A percentile compares a stretch with the other conserved stretches of the same genome.
Conservation (phyloP, 2,113 vertebrate genomes). For the Gulo gulo region DNA sequence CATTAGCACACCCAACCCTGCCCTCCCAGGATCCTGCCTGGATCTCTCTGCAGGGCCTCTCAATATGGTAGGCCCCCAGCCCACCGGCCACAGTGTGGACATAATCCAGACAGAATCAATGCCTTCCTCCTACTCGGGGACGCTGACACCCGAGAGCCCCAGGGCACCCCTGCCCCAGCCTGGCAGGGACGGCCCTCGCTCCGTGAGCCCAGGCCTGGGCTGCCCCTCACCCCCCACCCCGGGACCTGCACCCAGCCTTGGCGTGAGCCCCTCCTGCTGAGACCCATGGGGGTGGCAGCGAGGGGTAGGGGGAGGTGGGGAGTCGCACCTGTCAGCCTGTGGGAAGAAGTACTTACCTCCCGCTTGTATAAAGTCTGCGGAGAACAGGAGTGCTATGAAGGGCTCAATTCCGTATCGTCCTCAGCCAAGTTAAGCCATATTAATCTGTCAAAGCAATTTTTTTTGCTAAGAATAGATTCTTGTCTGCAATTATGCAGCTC, state of each 20-base stretch:
- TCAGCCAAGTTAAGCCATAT: background rate
- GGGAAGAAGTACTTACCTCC: background rate
- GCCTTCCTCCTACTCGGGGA: background rate
- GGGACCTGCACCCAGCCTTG: accelerated
- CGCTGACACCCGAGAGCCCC: accelerated
- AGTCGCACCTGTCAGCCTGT: background rate
- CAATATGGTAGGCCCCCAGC: background rate
- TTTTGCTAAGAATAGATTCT: background rate
- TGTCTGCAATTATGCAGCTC: background rate
- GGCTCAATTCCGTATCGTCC: background rate
- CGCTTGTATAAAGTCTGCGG: background rate
- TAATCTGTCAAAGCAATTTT: conserved; percentile 25
- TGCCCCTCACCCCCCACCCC: accelerated
- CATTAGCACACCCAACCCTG: too few species aligned
- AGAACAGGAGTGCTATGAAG: background rate
- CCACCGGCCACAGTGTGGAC: accelerated
- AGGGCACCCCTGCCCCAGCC: accelerated
- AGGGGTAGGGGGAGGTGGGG: background rate
- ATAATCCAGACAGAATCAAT: background rate
- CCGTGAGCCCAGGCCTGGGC: too few species aligned
- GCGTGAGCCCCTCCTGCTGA: accelerated
- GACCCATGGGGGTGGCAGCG: accelerated
- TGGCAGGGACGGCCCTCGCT: background rate
- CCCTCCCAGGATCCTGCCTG: too few species aligned
- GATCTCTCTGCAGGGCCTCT: background rate